Conservation (phyloP, 2,888 invertebrate genomes). For the Epinotia brunnichana region DNA sequence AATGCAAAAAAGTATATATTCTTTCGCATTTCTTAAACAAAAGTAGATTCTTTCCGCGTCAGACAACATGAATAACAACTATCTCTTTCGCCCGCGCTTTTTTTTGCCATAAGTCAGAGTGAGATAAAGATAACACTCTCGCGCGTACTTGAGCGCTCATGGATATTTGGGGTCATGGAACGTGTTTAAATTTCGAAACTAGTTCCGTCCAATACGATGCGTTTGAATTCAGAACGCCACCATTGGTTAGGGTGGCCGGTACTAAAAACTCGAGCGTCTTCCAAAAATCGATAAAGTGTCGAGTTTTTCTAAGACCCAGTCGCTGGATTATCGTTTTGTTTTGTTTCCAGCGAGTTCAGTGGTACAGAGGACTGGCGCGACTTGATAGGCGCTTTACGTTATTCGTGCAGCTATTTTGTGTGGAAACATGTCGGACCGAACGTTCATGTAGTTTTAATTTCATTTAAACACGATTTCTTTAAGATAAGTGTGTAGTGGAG, state of each 20-base stretch:
- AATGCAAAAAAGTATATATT: conserved; percentile 30
- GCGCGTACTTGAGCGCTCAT: conserved; percentile 56
- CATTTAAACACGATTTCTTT: conserved; percentile 72
- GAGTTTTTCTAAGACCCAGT: conserved; percentile 48
- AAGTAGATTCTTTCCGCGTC: conserved; percentile 52
- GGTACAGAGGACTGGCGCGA: conserved; percentile 63
- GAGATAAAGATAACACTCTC: conserved; percentile 62
- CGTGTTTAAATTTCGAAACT: conserved; percentile 82
- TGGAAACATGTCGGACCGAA: conserved; percentile 75
- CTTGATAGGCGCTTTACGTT: conserved; percentile 70
- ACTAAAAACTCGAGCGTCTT: conserved; percentile 57
- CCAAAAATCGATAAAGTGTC: conserved; percentile 69
- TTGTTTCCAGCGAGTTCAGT: conserved; percentile 56
- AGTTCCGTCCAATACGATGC: conserved; percentile 78
- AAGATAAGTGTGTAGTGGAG: conserved; percentile 70
- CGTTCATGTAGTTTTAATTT: conserved; percentile 73
- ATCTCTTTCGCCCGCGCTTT: conserved; percentile 60
- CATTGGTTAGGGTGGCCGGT: conserved; percentile 72
- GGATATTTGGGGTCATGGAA: conserved; percentile 79
- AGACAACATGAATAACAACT: conserved; percentile 49
- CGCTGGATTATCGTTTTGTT: conserved; percentile 54
- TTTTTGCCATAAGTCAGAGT: conserved; percentile 57
- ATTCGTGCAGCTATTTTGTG: conserved; percentile 79
- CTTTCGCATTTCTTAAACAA: conserved; percentile 47
- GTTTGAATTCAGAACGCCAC: conserved; percentile 65